A percentile compares a stretch with the other conserved stretches of the same genome.
phyloP scores from a whole-genome alignment of 2,797 vertebrate genomes.

The Eidolon dupreanum region DNA sequence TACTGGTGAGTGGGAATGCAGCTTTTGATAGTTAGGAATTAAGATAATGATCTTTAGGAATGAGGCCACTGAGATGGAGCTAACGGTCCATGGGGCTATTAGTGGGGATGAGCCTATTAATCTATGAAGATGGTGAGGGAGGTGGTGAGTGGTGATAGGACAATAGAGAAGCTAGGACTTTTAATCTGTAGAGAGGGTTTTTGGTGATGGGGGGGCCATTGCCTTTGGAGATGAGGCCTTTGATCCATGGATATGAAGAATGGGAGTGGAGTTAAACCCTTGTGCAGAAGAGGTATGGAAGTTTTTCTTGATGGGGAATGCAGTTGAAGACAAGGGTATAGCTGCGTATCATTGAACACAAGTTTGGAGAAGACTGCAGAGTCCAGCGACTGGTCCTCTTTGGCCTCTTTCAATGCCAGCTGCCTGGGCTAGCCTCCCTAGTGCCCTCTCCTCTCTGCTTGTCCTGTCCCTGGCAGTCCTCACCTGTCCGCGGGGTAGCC shows the following conservation, averaged over 20 bases:
- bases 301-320: slow-evolving; percentile 13
- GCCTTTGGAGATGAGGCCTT: not conserved
- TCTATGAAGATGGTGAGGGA: not conserved
- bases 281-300: not conserved
- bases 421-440: not conserved
- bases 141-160: not conserved
- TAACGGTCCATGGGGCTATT: not conserved
- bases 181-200: not conserved
- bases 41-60: slow-evolving; percentile 26
- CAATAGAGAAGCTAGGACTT: not conserved
- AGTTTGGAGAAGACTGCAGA: not conserved
- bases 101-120: not conserved
- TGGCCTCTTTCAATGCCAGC: not conserved
- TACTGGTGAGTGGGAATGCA: not conserved
- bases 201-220: not conserved
- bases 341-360: not conserved
- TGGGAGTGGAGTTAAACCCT: not conserved
- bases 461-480: slow-evolving; percentile 32
- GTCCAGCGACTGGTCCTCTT: not conserved
- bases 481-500: slow-evolving; percentile 92
- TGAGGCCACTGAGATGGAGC: not conserved
- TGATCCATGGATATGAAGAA: not conserved
- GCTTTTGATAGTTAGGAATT: not conserved
- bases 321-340: slow-evolving; percentile 5
- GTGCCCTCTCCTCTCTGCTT: not conserved